Evolutionary conservation across 2,888 invertebrate species (phyloP).

Genomic region (Lasioglossum leucozonium): DNA sequence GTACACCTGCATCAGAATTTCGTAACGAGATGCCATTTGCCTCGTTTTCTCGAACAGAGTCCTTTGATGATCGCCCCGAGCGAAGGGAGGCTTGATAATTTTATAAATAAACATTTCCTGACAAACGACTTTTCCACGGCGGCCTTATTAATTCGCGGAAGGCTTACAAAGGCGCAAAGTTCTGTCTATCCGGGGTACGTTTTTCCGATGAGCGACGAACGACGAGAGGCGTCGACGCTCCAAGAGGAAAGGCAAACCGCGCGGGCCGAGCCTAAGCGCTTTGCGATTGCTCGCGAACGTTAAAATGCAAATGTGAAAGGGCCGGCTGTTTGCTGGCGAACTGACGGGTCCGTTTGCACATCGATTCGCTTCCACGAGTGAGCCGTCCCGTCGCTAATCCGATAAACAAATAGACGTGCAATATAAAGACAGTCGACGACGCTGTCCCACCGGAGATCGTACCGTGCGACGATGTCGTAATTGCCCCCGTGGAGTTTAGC

Average conservation of each 20-base stretch:
- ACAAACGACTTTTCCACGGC: neutral
- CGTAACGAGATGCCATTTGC: neutral
- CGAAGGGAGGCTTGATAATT: neutral
- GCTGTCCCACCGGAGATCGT: neutral
- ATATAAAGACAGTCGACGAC: neutral
- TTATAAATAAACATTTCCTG: constrained; percentile 1
- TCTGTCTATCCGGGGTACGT: neutral
- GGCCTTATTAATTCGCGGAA: neutral
- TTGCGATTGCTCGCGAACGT: constrained; percentile 34
- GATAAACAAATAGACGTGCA: constrained; percentile 47
- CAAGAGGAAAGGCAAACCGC: constrained; percentile 45
- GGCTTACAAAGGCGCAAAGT: neutral
- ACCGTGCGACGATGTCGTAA: neutral
- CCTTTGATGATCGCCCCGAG: neutral
- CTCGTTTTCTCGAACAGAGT: neutral
- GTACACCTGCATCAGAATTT: neutral
- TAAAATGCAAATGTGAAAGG: constrained; percentile 3
- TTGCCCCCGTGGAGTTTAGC: constrained; percentile 13
- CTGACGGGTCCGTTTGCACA: neutral
- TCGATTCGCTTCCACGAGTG: constrained; percentile 35
- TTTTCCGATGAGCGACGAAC: neutral
- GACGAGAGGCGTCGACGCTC: constrained; percentile 7
- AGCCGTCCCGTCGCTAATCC: constrained; percentile 41
- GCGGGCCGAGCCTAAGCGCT: neutral
- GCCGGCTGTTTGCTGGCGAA: neutral